These are phyloP conservation scores for Oasisia sp. DNA, from an alignment of 2,888 invertebrate genomes.

Conservation along the genomic window DNA sequence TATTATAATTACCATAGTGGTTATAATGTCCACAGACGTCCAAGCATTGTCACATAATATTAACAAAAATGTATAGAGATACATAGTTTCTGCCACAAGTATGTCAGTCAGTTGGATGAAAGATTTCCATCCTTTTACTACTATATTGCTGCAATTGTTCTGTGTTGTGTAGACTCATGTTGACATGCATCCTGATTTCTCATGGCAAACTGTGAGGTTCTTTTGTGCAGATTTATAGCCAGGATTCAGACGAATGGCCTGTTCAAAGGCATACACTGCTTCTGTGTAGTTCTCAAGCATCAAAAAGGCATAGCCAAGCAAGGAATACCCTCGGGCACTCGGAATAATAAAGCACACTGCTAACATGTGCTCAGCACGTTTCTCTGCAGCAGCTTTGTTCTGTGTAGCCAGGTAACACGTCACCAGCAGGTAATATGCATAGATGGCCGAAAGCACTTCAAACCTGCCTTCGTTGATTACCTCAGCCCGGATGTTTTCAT, in stretches of 20 bases:
- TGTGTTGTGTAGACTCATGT: background rate
- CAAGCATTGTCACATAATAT: background rate
- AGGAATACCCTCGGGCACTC: background rate
- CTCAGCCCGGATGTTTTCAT: background rate
- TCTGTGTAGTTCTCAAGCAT: background rate
- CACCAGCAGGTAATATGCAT: slow-evolving; percentile 10
- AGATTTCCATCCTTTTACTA: background rate
- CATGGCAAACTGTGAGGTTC: background rate
- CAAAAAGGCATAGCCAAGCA: background rate
- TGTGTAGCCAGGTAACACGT: background rate
- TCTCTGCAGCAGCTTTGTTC: background rate
- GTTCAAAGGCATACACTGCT: background rate
- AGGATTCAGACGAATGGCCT: background rate
- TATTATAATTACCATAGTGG: background rate
- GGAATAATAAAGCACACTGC: background rate
- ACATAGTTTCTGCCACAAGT: background rate
- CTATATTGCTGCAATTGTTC: background rate
- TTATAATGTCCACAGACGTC: background rate
- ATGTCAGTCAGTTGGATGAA: background rate
- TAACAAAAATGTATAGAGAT: background rate
- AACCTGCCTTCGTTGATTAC: background rate
- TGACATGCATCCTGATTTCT: background rate
- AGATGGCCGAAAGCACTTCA: background rate
- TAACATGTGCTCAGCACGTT: background rate
- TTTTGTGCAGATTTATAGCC: background rate